Base-by-base conservation (phyloP, 2,797 vertebrate species). In the Myotis pilosus region DNA sequence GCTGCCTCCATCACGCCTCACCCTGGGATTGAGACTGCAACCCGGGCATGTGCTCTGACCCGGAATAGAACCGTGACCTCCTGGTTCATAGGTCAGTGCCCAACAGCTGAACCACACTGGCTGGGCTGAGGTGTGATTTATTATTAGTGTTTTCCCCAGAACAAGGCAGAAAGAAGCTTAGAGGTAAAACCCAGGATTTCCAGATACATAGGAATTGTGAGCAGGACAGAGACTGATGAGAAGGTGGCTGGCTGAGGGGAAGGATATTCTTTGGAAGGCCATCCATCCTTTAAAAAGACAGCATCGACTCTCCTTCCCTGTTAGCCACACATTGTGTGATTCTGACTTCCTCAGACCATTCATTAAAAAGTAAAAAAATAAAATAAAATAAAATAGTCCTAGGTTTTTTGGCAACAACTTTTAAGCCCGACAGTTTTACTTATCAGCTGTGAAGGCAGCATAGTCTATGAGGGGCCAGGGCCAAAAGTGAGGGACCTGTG, bases 121-220 rank as follows among this genome's bases (percentile, higher is more conserved):
- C 28, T 62, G 60, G 28, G 28, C 60, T 83, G 36, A 30, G 30
- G 22, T 81, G 57, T 87, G 41, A 64, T 84, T 47, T 41, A 12
- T 91, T 91, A 36, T 74, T 76, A 78, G 41, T 69, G 41, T 64
- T 88, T 94, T 62, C 49, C 36, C 38, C 5, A 36, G 22, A 80
- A 64, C 19, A 94, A 78, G 25, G 41, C 30, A 66, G 30, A 33
- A 72, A 25, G 89, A 78, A 76, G 38, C 17, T 74, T n/a, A 30
- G 12, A 62, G 49, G 23, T 12, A 60, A 25, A 82, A 79, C 30
- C 15, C 22, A 33, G 7, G 6, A 23, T 15, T 53, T 66, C 1
- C 0, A 55, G 53, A 25, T 49, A 5, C 20, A 5, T 20, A 13
- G 17, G 20, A 6, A 47, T 0, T 7, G 30, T 36, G 20, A 62